phyloP scores from a whole-genome alignment of 2,113 vertebrate species.

The Carassius auratus region DNA sequence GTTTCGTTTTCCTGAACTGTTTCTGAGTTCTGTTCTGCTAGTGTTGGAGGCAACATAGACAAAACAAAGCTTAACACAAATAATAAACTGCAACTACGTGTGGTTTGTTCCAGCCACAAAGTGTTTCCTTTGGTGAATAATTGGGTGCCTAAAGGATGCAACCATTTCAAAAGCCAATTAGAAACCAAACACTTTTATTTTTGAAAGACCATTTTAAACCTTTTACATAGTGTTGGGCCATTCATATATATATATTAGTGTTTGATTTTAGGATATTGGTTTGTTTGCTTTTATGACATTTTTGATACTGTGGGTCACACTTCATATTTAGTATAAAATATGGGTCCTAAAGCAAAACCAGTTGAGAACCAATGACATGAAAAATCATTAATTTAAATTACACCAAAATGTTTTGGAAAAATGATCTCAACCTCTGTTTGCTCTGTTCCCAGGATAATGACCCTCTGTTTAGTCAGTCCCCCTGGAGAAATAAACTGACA shows the following conservation, averaged over 20 bases:
- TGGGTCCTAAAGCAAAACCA: background rate
- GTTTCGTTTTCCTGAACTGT: background rate
- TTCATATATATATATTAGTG: background rate
- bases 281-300: background rate
- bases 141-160: background rate
- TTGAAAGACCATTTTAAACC: background rate
- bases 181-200: background rate
- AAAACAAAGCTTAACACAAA: background rate
- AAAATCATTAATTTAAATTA: background rate
- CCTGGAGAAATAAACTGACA: slow-evolving; percentile 90
- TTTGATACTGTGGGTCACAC: background rate
- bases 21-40: background rate
- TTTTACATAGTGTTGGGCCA: background rate
- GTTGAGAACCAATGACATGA: background rate
- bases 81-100: background rate
- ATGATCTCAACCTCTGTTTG: background rate
- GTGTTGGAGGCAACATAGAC: background rate
- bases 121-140: background rate
- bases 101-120: background rate
- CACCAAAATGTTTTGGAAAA: background rate
- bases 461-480: slow-evolving; percentile 89
- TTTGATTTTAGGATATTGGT: background rate
- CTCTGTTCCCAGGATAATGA: slow-evolving; percentile 83
- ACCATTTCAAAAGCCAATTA: background rate
- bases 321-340: background rate